Percentiles rank a stretch among this genome's conserved stretches.
Conservation (phyloP, 2,113 vertebrate genomes). For the Mesoclemmys tuberculata region DNA sequence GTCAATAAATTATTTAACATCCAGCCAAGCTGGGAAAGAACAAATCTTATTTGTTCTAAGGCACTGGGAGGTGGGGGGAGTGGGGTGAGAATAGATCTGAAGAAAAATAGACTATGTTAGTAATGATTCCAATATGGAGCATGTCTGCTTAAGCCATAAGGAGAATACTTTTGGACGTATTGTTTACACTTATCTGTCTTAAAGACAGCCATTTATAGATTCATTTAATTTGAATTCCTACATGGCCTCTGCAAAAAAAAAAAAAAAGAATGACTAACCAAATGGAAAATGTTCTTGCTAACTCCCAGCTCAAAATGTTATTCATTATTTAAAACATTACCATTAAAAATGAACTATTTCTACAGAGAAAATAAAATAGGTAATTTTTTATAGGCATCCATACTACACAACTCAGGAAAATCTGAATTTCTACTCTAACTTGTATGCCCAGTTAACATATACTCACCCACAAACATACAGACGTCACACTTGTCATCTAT, state of each 20-base stretch:
- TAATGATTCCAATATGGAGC: conserved; percentile 1
- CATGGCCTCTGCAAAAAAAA: conserved; percentile 29
- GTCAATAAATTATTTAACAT: conserved; percentile 58
- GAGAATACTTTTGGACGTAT: neutral
- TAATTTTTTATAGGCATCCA: conserved; percentile 33
- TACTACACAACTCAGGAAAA: conserved; percentile 29
- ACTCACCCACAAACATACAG: conserved; percentile 20
- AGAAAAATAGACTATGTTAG: conserved; percentile 14
- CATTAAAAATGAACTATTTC: conserved; percentile 57
- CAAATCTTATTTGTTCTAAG: conserved; percentile 31
- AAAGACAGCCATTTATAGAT: conserved; percentile 26
- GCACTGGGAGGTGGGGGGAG: neutral
- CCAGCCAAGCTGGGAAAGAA: conserved; percentile 18
- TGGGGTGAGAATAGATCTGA: neutral
- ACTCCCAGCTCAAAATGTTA: conserved; percentile 10
- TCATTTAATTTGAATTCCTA: conserved; percentile 54
- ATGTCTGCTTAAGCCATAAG: neutral
- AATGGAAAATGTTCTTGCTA: conserved; percentile 41
- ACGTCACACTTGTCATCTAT: conserved; percentile 37
- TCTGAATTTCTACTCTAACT: neutral
- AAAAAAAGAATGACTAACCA: conserved; percentile 44
- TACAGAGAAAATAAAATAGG: neutral
- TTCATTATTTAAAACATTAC: conserved; percentile 59
- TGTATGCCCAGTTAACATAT: conserved; percentile 7
- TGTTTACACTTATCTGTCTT: conserved; percentile 49